A percentile compares a stretch with the other conserved stretches of the same genome.
These are phyloP conservation scores for Melanotus villosus DNA, from an alignment of 2,888 invertebrate genomes.

Conservation along the genomic window DNA sequence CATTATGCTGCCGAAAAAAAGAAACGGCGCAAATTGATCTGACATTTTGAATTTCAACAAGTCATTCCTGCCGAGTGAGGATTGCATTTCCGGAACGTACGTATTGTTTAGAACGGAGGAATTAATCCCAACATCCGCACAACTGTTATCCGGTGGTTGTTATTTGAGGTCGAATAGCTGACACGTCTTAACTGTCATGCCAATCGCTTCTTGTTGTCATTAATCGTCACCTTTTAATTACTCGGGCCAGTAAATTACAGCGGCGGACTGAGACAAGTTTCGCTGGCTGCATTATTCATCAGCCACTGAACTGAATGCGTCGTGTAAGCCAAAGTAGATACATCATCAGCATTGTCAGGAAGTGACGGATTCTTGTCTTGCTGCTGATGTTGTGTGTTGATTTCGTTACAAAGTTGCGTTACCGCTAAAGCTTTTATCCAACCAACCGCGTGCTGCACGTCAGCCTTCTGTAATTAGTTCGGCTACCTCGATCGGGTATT, in stretches of 20 bases:
- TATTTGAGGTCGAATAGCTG: constrained; percentile 48
- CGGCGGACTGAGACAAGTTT: constrained; percentile 52
- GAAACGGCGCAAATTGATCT: background rate
- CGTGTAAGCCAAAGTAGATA: constrained; percentile 43
- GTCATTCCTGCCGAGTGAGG: background rate
- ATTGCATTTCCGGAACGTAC: constrained; percentile 10
- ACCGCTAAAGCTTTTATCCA: constrained; percentile 6
- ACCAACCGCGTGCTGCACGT: constrained; percentile 35
- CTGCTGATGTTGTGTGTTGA: constrained; percentile 29
- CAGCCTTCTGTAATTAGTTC: constrained; percentile 23
- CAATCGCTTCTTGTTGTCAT: constrained; percentile 68
- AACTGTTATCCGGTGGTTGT: constrained; percentile 40
- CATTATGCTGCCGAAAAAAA: too few species aligned
- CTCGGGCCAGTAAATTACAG: constrained; percentile 58
- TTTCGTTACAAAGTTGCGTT: constrained; percentile 29
- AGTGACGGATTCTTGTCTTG: constrained; percentile 41
- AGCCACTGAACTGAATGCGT: constrained; percentile 45
- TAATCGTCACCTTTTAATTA: constrained; percentile 70
- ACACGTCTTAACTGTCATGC: constrained; percentile 57
- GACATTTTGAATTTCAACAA: background rate
- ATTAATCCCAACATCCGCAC: constrained; percentile 25
- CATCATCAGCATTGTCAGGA: constrained; percentile 46
- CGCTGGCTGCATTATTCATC: constrained; percentile 56
- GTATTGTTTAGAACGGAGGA: constrained; percentile 11
- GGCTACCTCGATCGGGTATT: constrained; percentile 1